Evolutionary conservation across 2,797 vertebrate genomes (phyloP).

Genomic region (Arnoldichthys spilopterus): DNA sequence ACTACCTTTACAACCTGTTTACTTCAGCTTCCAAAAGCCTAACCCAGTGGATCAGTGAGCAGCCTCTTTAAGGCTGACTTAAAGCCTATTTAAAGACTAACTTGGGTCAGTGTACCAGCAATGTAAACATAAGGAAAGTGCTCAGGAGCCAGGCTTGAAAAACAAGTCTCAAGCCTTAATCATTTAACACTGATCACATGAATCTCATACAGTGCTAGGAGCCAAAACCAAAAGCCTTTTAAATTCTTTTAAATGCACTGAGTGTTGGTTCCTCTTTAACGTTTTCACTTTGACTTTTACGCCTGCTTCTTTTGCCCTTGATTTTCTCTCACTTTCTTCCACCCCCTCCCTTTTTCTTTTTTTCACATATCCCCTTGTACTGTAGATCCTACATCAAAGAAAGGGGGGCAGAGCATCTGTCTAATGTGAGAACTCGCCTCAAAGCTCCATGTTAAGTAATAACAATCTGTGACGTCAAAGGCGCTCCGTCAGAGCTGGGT

Average conservation of each 20-base stretch:
- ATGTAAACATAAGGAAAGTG: constrained; percentile 28
- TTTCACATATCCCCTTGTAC: constrained; percentile 43
- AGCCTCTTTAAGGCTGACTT: constrained; percentile 30
- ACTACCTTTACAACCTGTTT: constrained; percentile 41
- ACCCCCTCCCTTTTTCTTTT: not conserved
- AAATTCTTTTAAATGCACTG: not conserved
- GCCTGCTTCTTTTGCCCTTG: constrained; percentile 25
- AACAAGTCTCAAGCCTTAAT: constrained; percentile 2
- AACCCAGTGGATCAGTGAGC: constrained; percentile 34
- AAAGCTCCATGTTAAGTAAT: constrained; percentile 78
- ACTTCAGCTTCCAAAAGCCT: constrained; percentile 31
- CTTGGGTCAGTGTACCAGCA: constrained; percentile 44
- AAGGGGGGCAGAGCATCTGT: constrained; percentile 63
- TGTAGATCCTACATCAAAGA: constrained; percentile 58
- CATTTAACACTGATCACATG: constrained; percentile 9
- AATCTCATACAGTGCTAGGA: constrained; percentile 6
- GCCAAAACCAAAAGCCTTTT: not conserved
- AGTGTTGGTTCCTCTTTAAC: not conserved
- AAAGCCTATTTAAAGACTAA: constrained; percentile 54
- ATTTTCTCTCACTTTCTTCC: constrained; percentile 36
- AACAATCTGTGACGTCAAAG: constrained; percentile 78
- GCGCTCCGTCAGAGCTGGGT: constrained; percentile 66
- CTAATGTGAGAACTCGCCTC: constrained; percentile 72
- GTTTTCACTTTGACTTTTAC: constrained; percentile 25
- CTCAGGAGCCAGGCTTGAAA: constrained; percentile 17